Base-by-base conservation (phyloP, 2,113 vertebrate species). In the Poeciliopsis occidentalis region DNA sequence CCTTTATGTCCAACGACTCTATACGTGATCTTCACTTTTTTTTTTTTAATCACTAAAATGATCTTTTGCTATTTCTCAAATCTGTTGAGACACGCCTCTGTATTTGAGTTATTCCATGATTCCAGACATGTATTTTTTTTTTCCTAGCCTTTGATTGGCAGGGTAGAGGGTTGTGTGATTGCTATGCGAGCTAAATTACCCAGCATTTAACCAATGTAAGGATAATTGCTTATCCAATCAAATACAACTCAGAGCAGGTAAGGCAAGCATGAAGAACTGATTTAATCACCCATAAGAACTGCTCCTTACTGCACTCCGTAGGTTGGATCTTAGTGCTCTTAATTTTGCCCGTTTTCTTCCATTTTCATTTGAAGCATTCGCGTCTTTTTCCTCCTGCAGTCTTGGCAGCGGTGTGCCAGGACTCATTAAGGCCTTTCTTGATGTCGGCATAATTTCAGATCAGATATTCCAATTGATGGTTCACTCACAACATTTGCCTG, bases 181-280 rank as follows among this genome's bases (percentile, higher is more conserved):
- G 74, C 84, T 74, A 39, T 75, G 75, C 80, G 76, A 83, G 86
- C 78, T 67, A 84, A 84, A 90, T 91, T 79, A 83, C 79, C 79
- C 69, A 77, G 81, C 87, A 92, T 88, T 91, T 88, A 91, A 86
- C 84, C 87, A 84, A 78, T 82, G 85, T 90, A 87, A 78, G 82
- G 83, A 67, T 90, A 81, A 87, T 92, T 86, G 77, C 73, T 12
- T 74, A 79, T 78, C 82, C 88, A 90, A 89, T 89, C 87, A 89
- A 86, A 89, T 85, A 82, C 70, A 84, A 74, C 82, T 88, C 67
- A 68, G 84, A 79, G 78, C 87, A 87, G 81, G 76, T 85, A 83
- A 66, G 34, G 65, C 83, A 87, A 65, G 85, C 70, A 78, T 78
- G 82, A 81, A 76, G 76, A 76, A 34, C 78, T 84, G 74, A 87